phyloP scores from a whole-genome alignment of 53 echinoderm and acorn worm genomes.

The Holothuria scabra region DNA sequence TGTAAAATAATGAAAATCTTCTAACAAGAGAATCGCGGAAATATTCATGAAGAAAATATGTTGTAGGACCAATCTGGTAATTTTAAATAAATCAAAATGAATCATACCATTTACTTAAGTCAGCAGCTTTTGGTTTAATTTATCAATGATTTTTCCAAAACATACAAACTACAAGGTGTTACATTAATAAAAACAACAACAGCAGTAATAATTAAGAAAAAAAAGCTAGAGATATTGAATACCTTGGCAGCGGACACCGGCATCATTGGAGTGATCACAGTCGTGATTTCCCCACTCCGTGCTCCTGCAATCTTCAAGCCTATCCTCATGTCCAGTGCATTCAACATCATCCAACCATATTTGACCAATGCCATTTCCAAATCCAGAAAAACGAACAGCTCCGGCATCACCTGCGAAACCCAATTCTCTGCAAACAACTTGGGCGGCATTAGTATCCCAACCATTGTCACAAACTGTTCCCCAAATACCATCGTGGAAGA shows the following conservation, averaged over 20 bases:
- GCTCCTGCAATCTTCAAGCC: not conserved
- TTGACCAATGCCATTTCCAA: conserved; percentile 1
- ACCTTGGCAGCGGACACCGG: not conserved
- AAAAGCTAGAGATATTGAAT: too few relatives aligned
- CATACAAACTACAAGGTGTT: too few relatives aligned
- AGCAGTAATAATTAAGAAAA: too few relatives aligned
- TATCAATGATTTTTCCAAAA: too few relatives aligned
- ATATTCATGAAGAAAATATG: too few relatives aligned
- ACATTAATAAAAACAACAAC: too few relatives aligned
- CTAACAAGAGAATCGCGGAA: too few relatives aligned
- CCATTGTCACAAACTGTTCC: conserved; percentile 31
- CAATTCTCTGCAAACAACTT: conserved; percentile 31
- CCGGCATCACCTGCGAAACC: not conserved
- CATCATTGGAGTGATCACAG: conserved; percentile 33
- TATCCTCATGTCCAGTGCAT: not conserved
- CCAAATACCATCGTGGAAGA: conserved; percentile 27
- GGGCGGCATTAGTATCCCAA: conserved; percentile 21
- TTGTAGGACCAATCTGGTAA: too few relatives aligned
- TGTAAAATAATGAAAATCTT: too few relatives aligned
- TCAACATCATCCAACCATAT: conserved; percentile 23
- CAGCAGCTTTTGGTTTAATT: too few relatives aligned
- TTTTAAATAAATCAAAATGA: too few relatives aligned
- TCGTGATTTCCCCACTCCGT: conserved; percentile 13
- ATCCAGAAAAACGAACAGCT: not conserved
- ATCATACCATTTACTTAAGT: too few relatives aligned